Evolutionary conservation across 1,140 invertebrate genomes (phyloP).

Genomic region (Diachasmimorpha longicaudata): DNA sequence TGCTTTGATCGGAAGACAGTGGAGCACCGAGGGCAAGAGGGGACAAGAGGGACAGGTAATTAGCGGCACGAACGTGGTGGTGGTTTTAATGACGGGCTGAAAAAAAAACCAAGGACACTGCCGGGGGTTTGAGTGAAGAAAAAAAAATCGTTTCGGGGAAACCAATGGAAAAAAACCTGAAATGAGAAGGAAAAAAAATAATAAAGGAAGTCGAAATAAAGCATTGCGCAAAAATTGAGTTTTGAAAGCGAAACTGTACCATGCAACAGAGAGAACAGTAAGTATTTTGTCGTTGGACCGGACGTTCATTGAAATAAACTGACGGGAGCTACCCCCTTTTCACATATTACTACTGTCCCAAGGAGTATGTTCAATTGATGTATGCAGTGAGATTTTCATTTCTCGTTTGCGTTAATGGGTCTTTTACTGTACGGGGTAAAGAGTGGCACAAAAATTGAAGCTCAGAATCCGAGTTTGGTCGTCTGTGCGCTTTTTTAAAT

Average conservation of each 20-base stretch:
- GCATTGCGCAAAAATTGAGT: background rate
- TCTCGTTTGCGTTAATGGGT: conserved; percentile 10
- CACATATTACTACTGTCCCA: background rate
- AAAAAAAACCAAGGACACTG: conserved; percentile 27
- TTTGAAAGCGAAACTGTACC: background rate
- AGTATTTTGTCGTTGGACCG: conserved; percentile 6
- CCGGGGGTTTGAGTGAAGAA: background rate
- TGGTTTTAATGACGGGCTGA: conserved; percentile 27
- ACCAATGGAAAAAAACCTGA: background rate
- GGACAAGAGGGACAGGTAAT: conserved; percentile 29
- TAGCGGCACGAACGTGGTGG: conserved; percentile 35
- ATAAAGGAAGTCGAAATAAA: background rate
- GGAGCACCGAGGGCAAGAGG: background rate
- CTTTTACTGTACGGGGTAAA: background rate
- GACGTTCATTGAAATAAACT: conserved; percentile 12
- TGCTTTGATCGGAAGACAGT: conserved; percentile 30
- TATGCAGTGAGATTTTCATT: conserved; percentile 1
- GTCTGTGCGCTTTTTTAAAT: no score
- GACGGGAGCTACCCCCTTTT: conserved; percentile 1
- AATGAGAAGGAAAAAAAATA: background rate
- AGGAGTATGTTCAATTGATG: background rate
- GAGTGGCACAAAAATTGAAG: background rate
- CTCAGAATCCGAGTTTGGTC: no score
- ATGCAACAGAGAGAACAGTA: background rate
- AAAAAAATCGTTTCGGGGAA: background rate